phyloP scores from a whole-genome alignment of 2,797 vertebrate species.

The Liparis tanakae region DNA sequence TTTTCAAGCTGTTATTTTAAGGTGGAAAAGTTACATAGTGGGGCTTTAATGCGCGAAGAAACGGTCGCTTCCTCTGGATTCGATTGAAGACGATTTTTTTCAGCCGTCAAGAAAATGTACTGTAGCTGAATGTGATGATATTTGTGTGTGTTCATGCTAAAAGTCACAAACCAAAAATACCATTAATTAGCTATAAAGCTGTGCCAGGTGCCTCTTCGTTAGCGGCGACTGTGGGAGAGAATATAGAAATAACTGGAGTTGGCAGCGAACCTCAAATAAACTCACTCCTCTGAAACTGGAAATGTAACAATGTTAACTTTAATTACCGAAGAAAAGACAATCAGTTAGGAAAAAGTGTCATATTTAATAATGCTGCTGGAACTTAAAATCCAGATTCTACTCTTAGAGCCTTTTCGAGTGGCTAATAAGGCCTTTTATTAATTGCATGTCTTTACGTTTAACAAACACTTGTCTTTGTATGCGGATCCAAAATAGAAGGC shows the following conservation, averaged over 20 bases:
- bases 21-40: no score
- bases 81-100: conserved; percentile 8
- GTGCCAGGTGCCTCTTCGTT: conserved; percentile 8
- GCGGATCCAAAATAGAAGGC: conserved; percentile 3
- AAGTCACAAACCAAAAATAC: conserved; percentile 1
- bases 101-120: conserved; percentile 9
- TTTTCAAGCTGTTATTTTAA: no score
- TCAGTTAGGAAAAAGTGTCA: conserved; percentile 4
- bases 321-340: conserved; percentile 19
- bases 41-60: conserved; percentile 17
- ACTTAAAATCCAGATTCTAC: neutral
- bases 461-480: neutral
- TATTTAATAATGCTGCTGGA: conserved; percentile 11
- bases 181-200: conserved; percentile 18
- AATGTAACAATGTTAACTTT: conserved; percentile 1
- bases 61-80: neutral
- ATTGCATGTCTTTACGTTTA: neutral
- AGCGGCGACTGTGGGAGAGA: conserved; percentile 13
- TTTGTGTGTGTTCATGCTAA: conserved; percentile 4
- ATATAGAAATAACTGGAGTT: conserved; percentile 10
- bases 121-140: neutral
- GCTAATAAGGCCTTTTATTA: neutral
- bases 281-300: neutral
- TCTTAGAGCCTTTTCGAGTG: conserved; percentile 3
- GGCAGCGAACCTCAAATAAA: conserved; percentile 4